phyloP scores from a whole-genome alignment of 2,888 invertebrate species.

The Drosophila recens region DNA sequence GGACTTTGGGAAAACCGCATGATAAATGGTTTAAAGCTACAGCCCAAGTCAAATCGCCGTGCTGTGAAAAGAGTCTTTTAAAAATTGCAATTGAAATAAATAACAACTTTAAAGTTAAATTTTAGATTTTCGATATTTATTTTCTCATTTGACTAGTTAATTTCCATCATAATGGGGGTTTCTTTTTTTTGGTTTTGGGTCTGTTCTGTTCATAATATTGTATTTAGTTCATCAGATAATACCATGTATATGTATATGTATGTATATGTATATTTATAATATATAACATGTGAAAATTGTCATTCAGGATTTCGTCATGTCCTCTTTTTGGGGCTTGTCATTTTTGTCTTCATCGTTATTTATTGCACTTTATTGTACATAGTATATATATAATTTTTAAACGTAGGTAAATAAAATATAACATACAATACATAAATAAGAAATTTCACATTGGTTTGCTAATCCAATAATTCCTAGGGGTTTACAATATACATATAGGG shows the following conservation, averaged over 20 bases:
- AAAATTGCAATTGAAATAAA: conserved; percentile 1
- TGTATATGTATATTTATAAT: conserved; percentile 55
- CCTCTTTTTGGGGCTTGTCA: conserved; percentile 5
- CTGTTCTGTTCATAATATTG: conserved; percentile 64
- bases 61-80: background rate
- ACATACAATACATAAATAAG: conserved; percentile 64
- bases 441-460: conserved; percentile 37
- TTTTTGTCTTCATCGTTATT: conserved; percentile 10
- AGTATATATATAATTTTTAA: conserved; percentile 56
- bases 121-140: conserved; percentile 77
- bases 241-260: conserved; percentile 64
- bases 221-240: conserved; percentile 72
- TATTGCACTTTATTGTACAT: conserved; percentile 60
- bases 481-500: conserved; percentile 60
- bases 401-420: conserved; percentile 66
- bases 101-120: conserved; percentile 20
- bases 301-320: conserved; percentile 24
- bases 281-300: conserved; percentile 71
- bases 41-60: conserved; percentile 8
- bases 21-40: conserved; percentile 60
- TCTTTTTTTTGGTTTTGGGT: conserved; percentile 44
- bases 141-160: conserved; percentile 83
- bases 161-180: conserved; percentile 56
- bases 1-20: conserved; percentile 40
- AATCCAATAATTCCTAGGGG: conserved; percentile 44